Conservation (phyloP, 1,140 invertebrate species). For the Drosophila persimilis region DNA sequence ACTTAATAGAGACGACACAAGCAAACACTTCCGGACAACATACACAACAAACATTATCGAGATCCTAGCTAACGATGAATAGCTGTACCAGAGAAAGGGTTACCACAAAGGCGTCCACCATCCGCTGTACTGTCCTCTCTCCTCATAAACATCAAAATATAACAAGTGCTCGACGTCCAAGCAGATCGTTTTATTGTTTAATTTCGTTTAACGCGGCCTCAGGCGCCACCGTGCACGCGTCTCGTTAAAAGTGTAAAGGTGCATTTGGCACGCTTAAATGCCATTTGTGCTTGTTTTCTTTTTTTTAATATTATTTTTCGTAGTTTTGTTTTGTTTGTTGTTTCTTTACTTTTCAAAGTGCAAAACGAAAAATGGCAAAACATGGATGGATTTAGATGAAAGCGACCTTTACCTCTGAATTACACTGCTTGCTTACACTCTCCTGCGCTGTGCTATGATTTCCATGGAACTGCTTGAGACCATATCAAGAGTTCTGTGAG, state of each 20-base stretch:
- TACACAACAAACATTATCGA: slow-evolving; percentile 1
- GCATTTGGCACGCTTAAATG: slow-evolving; percentile 63
- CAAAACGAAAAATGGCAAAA: slow-evolving; percentile 14
- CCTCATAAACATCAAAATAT: slow-evolving; percentile 26
- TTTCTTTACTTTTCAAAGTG: slow-evolving; percentile 11
- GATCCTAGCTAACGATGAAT: slow-evolving; percentile 9
- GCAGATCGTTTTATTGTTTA: slow-evolving; percentile 58
- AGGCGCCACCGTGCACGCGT: slow-evolving; percentile 70
- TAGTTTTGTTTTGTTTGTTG: slow-evolving; percentile 2
- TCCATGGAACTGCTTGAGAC: too few relatives aligned
- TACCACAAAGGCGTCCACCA: slow-evolving; percentile 33
- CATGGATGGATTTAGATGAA: background rate
- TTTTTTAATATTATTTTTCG: slow-evolving; percentile 22
- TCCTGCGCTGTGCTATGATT: too few relatives aligned
- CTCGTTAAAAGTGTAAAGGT: slow-evolving; percentile 58
- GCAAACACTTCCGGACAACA: slow-evolving; percentile 43
- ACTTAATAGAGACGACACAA: slow-evolving; percentile 10
- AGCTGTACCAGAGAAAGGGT: slow-evolving; percentile 15
- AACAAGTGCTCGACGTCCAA: slow-evolving; percentile 17
- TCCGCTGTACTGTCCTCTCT: slow-evolving; percentile 42
- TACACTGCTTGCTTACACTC: background rate
- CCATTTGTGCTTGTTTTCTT: slow-evolving; percentile 24
- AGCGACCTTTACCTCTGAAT: background rate
- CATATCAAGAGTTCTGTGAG: too few relatives aligned
- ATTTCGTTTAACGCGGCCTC: slow-evolving; percentile 61